Evolutionary conservation across 2,888 invertebrate species (phyloP).

Genomic region (Mesorhabditis spiculigera): DNA sequence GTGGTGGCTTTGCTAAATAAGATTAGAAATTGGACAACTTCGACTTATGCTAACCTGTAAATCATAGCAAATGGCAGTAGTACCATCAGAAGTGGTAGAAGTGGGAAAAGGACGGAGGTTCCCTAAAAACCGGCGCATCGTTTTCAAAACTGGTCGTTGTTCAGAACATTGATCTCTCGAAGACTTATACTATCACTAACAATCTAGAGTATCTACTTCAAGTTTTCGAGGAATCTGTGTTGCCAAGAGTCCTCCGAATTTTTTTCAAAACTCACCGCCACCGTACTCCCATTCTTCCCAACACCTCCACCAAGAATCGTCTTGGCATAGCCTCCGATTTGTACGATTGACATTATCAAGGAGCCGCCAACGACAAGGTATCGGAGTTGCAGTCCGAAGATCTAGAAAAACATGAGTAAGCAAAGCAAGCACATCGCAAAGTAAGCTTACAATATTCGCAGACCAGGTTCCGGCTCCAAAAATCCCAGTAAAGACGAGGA

Average conservation of each 20-base stretch:
- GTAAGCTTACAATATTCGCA: slow-evolving; percentile 8
- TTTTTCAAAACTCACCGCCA: slow-evolving; percentile 78
- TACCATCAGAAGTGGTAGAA: slow-evolving; percentile 86
- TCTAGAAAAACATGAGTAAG: slow-evolving; percentile 26
- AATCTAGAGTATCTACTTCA: not conserved
- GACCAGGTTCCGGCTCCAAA: slow-evolving; percentile 84
- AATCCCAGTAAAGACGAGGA: slow-evolving; percentile 80
- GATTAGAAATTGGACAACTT: not conserved
- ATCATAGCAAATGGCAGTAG: slow-evolving; percentile 87
- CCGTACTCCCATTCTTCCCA: slow-evolving; percentile 97
- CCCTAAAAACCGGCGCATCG: slow-evolving; percentile 23
- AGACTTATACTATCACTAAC: not conserved
- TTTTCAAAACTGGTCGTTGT: not conserved
- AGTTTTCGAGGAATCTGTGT: not conserved
- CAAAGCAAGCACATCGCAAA: slow-evolving; percentile 65
- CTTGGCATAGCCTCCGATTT: slow-evolving; percentile 55
- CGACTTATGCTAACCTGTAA: slow-evolving; percentile 71
- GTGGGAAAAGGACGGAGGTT: slow-evolving; percentile 82
- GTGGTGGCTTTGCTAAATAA: slow-evolving; percentile 61
- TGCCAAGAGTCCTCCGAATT: not conserved
- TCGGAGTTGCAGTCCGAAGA: slow-evolving; percentile 50
- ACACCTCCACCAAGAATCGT: slow-evolving; percentile 74
- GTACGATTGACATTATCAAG: slow-evolving; percentile 39
- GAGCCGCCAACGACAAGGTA: slow-evolving; percentile 51
- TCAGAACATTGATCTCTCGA: not conserved